Evolutionary conservation across 2,113 vertebrate genomes (phyloP).

Genomic region (Noturus placidus): DNA sequence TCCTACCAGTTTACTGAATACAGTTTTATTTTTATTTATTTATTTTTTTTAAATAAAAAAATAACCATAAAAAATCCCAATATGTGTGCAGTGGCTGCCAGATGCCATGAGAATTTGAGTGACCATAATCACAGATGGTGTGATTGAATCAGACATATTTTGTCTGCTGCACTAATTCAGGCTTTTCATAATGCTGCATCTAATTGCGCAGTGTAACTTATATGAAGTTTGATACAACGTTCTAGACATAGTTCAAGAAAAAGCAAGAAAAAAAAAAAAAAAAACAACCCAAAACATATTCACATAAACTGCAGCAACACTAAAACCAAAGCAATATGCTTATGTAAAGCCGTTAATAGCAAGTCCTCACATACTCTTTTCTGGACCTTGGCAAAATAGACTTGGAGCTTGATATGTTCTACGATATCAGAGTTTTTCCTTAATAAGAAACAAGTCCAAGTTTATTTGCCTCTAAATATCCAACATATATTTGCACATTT

Average conservation of each 20-base stretch:
- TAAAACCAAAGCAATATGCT: background rate
- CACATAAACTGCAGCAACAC: background rate
- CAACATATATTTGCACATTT: background rate
- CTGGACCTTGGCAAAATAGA: background rate
- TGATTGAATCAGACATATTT: conserved; percentile 11
- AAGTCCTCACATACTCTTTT: background rate
- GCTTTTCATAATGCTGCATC: background rate
- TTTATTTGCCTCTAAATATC: background rate
- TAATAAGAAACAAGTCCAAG: background rate
- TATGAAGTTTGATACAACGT: background rate
- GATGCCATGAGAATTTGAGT: conserved; percentile 22
- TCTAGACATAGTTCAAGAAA: background rate
- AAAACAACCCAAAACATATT: background rate
- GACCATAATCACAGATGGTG: conserved; percentile 7
- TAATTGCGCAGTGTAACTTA: too few species aligned
- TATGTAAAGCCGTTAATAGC: background rate
- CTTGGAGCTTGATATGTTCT: background rate
- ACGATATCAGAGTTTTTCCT: background rate
- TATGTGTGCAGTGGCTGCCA: conserved; percentile 3
- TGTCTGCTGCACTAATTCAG: background rate
- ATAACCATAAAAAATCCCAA: too few species aligned
- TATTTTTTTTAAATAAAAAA: too few species aligned
- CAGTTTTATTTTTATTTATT: too few species aligned
- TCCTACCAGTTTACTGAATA: background rate
- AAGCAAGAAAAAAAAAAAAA: background rate